Evolutionary conservation across 2,888 invertebrate species (phyloP), one percentile per base, ranked within the genome.

Genomic region (Drosophila sordidula): DNA sequence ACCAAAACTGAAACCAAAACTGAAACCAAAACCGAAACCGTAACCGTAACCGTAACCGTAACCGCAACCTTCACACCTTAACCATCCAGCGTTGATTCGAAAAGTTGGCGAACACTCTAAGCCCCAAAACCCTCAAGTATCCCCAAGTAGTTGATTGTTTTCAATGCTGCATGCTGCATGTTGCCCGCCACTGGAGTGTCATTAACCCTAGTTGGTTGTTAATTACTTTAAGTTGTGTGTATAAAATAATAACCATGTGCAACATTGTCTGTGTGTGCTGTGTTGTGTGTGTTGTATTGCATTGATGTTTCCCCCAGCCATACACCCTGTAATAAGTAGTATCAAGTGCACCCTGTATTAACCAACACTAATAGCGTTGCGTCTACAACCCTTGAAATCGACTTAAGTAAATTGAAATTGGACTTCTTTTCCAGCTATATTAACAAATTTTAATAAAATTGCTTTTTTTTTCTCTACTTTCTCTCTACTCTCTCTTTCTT

Each of bases 291-390:
- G 18, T 51, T 47, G 38, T 54, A 49, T 58, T 32, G 25, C 4
- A 12, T 34, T 34, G 34, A 34, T 34, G 34, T 42, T 46, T 29
- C 41, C 44, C 51, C 54, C 50, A 65, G 32, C 42, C 42, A 47
- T 44, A 58, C 62, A 61, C 32, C 71, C 62, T 34, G 70, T 69
- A 72, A 46, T 26, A 38, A 18, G 80, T 82, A 59, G 51, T 66
- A 45, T 41, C 50, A 75, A 82, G 65, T 78, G 78, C 78, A 78
- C 78, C 80, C 76, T 64, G 82, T 77, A 77, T 63, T 63, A 59
- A 76, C 11, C 44, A 66, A 76, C 55, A 74, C 56, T 34, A 32
- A 41, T 75, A 57, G 80, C 62, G 74, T 80, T 78, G 81, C 46
- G 75, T 78, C 85, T 39, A 42, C 18, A 36, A 45, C 22, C 55